Evolutionary conservation across 2,888 invertebrate species (phyloP).

Genomic region (Tipula confusa): DNA sequence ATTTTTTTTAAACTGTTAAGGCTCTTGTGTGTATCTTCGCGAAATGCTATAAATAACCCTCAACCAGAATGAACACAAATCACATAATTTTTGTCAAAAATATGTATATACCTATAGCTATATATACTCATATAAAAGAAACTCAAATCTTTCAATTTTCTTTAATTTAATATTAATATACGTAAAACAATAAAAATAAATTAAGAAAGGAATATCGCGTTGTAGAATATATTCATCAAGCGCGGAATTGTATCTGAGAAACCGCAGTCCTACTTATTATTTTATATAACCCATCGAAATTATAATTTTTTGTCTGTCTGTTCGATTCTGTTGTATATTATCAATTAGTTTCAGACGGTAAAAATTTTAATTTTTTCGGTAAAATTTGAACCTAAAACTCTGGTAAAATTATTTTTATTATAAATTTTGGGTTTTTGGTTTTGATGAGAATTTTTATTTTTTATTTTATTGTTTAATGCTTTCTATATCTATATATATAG

Average conservation of each 20-base stretch:
- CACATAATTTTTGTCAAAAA: conserved; percentile 9
- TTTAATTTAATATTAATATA: conserved; percentile 20
- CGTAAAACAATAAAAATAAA: conserved; percentile 25
- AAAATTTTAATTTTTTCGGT: neutral
- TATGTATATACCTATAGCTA: neutral
- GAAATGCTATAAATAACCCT: conserved; percentile 1
- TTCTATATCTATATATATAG: no score
- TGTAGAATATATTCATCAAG: conserved; percentile 3
- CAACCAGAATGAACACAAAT: neutral
- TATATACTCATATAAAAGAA: neutral
- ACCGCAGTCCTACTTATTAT: neutral
- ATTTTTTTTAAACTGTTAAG: neutral
- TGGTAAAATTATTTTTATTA: neutral
- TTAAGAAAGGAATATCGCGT: conserved; percentile 3
- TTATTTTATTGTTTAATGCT: conserved; percentile 4
- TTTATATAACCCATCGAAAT: conserved; percentile 9
- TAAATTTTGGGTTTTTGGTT: neutral
- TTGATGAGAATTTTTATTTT: neutral
- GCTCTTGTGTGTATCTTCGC: neutral
- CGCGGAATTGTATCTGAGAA: neutral
- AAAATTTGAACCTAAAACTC: neutral
- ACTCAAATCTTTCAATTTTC: neutral
- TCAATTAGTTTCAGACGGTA: neutral
- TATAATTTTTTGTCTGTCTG: conserved; percentile 13
- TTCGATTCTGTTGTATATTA: neutral